phyloP scores from a whole-genome alignment of 2,797 vertebrate species.

The Halcyon leucocephala region DNA sequence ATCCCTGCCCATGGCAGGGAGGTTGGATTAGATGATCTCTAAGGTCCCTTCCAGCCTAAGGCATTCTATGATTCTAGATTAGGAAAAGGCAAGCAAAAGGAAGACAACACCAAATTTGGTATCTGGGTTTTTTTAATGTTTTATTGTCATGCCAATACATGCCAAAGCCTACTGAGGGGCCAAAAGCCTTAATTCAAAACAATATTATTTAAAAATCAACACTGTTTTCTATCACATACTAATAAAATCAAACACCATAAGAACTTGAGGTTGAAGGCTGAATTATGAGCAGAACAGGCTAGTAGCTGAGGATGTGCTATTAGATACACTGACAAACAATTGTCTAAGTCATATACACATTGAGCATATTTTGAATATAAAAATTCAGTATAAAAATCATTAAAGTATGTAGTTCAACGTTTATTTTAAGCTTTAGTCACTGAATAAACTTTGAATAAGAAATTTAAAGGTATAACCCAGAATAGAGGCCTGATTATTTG shows the following conservation, averaged over 20 bases:
- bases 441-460: not conserved
- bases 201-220: not conserved
- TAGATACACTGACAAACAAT: not conserved
- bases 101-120: not conserved
- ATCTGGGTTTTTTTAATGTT: not conserved
- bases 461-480: not conserved
- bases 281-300: not conserved
- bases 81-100: not conserved
- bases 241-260: not conserved
- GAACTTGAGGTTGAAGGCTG: not conserved
- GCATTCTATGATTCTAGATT: too few species aligned
- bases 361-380: not conserved
- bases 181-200: not conserved
- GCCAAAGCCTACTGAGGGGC: not conserved
- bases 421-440: not conserved
- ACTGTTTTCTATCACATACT: not conserved
- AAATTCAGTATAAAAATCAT: not conserved
- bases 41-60: too few species aligned
- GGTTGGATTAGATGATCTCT: too few species aligned
- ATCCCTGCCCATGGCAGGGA: too few species aligned
- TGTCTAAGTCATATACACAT: not conserved
- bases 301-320: not conserved
- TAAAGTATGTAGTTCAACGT: not conserved
- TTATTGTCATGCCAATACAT: not conserved
- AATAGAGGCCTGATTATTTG: not conserved